Base-by-base conservation (phyloP, 2,888 invertebrate species). In the Drosophila meridiana region DNA sequence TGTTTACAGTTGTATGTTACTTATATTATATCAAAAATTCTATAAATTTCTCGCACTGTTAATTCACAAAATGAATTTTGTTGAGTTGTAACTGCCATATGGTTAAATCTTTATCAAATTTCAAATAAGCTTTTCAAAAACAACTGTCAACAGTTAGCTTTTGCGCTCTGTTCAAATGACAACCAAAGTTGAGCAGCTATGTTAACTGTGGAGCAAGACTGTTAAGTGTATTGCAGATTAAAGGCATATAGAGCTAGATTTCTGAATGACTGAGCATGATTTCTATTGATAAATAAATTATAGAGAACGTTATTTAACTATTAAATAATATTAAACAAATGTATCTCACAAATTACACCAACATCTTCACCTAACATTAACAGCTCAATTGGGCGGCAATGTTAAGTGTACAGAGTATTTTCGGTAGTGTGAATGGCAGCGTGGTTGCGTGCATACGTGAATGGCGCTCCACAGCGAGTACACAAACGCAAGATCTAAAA, bases 401-500 rank as follows among this genome's bases (percentile, higher is more conserved):
- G 59, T 42, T 42, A 57, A 42, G 11, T 11, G n/a, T 30, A n/a
- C 6, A 58, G 48, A n/a, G 11, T 20, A 45, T 30, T 34, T 13
- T 20, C 45, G n/a, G 9, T n/a, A 34, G 13, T 63, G 62, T 57
- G 63, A 76, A 32, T 76, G 76, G 6, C 63, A 45, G 34, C 26
- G 59, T 67, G 62, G 43, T n/a, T 40, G 52, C 66, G 70, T 43
- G 14, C 14, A 34, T 26, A 14, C 13, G 76, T 66, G 76, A 76
- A 76, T 76, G 76, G 62, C 70, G 30, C 40, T 42, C 36, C 47
- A 30, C 52, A 40, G 36, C 70, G 47, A 72, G 77, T 73, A 77
- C 55, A 78, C 67, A 78, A 78, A 58, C 74, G 67, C 64, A 53
- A 56, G 63, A 59, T 61, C 52, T 62, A 74, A 74, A 78, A 78